Evolutionary conservation across 2,113 vertebrate genomes (phyloP), one percentile per base, ranked within the genome.

Genomic region (Columba livia): DNA sequence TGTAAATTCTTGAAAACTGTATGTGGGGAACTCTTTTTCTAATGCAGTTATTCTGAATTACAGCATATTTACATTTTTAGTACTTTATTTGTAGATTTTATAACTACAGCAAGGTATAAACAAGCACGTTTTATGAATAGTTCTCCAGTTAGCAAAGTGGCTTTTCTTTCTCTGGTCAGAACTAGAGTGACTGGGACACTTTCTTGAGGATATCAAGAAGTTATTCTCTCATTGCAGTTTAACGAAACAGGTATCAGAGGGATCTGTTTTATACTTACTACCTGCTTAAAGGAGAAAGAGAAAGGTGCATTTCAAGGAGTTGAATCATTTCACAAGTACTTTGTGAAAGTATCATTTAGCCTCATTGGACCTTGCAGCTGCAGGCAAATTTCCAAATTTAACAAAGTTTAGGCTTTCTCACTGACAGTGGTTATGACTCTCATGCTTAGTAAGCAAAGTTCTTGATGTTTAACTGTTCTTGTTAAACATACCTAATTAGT

Each of bases 1-100:
- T 86, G 81, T 89, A 94, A 96, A 64, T 74, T 83, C 74, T 87
- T 72, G 62, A 89, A 92, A 89, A 85, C 21, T 67, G 38, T 64
- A 56, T 78, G 9, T 51, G 29, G 38, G 15, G 25, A 17, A 32
- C 38, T 90, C 34, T 72, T 79, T 58, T 56, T 20, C 7, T 5
- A 5, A 7, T 25, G 6, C 21, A 25, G 6, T 62, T 69, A 54
- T 42, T 61, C 42, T 65, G 54, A 34, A 66, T 61, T 80, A 48
- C 11, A 40, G 10, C 67, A 15, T 50, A 28, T 73, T 93, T 88
- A 84, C 29, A 26, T 44, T 17, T 81, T 79, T 61, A 94, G n/a
- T 72, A 16, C 25, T 54, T 48, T 28, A 11, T 50, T 94, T 91
- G 26, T 89, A 79, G 40, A 56, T 74, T 82, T 96, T 38, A 26